Base-by-base conservation (phyloP, 2,888 invertebrate species). In the Aethes cnicana region DNA sequence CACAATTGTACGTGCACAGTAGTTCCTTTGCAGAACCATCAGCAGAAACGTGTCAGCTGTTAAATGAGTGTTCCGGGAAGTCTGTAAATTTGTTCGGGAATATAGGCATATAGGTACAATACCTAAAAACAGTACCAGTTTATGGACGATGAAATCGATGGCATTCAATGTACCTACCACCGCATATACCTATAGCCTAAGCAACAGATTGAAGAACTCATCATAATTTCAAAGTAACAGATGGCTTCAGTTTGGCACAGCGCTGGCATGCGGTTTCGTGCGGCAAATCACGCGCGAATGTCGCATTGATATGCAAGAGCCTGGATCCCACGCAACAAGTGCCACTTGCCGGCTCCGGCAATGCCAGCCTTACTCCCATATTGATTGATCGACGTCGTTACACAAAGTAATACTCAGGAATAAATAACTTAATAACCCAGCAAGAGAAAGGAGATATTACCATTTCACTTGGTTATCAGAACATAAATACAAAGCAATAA, bases 281-380 rank as follows among this genome's bases (percentile, higher is more conserved):
- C 72, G 63, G 76, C 77, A 78, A 80, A 79, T 76, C 77, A 77
- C 75, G 74, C 66, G 70, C 64, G 66, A 72, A 60, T 64, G 62
- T 62, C 61, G 62, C 62, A 67, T 78, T 75, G 71, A 69, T 69
- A 81, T 80, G 75, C 80, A 77, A 74, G 74, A 54, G 53, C 66
- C 28, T 59, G 62, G 68, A 68, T 74, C 83, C 81, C 77, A 84
- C 81, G 81, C 81, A 81, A 77, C 82, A 77, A 81, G 79, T 78
- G 77, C 75, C 74, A 76, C 72, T 77, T 72, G 68, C 62, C 68
- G 63, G 58, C 60, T 64, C 60, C 62, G 60, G 66, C 69, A 65
- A 61, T 56, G 55, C 53, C 53, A 30, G 43, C 20, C 42, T 26
- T 17, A 14, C 14, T 25, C 50, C 32, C 30, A 61, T 59, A 57